Conservation (phyloP, 2,888 invertebrate genomes). For the Netelia fuscicornis region DNA sequence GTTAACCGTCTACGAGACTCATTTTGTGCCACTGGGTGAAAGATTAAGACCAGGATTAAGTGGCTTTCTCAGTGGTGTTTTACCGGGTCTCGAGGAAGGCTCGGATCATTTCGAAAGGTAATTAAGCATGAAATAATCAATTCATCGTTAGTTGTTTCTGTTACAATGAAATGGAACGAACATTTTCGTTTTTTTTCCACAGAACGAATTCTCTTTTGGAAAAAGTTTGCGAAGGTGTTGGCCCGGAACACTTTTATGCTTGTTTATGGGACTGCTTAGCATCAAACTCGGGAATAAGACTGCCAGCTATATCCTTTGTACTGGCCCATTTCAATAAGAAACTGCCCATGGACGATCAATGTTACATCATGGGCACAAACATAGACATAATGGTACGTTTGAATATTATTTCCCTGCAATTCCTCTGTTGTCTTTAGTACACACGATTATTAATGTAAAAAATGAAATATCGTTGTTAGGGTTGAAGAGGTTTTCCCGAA, state of each 20-base stretch:
- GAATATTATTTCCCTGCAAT: not conserved
- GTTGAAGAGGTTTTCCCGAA: not conserved
- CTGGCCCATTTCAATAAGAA: slow-evolving; percentile 92
- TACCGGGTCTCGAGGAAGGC: slow-evolving; percentile 95
- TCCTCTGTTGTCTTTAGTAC: not conserved
- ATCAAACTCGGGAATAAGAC: slow-evolving; percentile 91
- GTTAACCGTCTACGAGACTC: slow-evolving; percentile 93
- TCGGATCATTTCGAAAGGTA: slow-evolving; percentile 93
- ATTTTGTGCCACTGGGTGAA: slow-evolving; percentile 93
- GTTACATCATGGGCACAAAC: slow-evolving; percentile 93
- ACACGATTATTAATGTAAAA: not conserved
- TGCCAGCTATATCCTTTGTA: slow-evolving; percentile 93
- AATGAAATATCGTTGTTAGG: not conserved
- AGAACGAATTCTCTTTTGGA: slow-evolving; percentile 89
- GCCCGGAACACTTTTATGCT: slow-evolving; percentile 92
- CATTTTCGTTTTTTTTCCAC: slow-evolving; percentile 67
- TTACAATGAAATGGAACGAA: slow-evolving; percentile 6
- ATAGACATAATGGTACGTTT: slow-evolving; percentile 91
- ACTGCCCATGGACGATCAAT: slow-evolving; percentile 92
- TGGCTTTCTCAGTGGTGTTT: slow-evolving; percentile 94
- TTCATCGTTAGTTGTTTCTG: too few relatives aligned
- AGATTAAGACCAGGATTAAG: slow-evolving; percentile 92
- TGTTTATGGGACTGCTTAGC: slow-evolving; percentile 95
- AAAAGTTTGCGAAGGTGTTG: slow-evolving; percentile 91
- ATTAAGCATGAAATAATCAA: slow-evolving; percentile 38